Conservation (phyloP, 2,113 vertebrate species). For the Reinhardtius hippoglossoides region DNA sequence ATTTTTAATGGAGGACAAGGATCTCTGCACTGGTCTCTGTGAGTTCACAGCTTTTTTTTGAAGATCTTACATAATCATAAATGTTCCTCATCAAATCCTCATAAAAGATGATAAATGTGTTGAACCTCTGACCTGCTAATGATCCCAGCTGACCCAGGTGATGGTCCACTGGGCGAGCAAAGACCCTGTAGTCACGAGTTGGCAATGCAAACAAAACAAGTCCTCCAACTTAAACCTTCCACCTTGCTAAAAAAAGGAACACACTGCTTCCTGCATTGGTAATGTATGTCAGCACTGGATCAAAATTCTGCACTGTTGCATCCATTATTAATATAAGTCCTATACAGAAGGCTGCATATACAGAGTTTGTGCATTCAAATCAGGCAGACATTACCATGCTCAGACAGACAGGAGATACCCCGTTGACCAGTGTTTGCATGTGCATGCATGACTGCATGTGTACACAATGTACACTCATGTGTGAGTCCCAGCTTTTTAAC, state of each 20-base stretch:
- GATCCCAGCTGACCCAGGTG: background rate
- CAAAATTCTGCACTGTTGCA: background rate
- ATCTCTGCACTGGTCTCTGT: background rate
- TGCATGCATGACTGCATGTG: constrained; percentile 1
- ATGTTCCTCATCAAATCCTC: no score
- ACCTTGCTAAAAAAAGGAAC: background rate
- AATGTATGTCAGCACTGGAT: background rate
- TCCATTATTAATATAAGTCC: background rate
- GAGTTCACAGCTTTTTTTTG: background rate
- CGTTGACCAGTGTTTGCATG: background rate
- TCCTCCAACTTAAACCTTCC: background rate
- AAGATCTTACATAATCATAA: background rate
- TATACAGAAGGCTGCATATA: background rate
- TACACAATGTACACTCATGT: background rate
- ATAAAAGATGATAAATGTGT: no score
- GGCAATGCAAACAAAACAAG: background rate
- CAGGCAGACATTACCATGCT: background rate
- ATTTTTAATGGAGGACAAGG: background rate
- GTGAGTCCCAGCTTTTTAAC: constrained; percentile 30
- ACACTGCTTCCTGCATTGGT: background rate
- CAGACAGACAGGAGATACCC: background rate
- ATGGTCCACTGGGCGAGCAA: no score
- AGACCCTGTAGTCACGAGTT: background rate
- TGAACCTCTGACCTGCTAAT: background rate
- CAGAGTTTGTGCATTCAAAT: background rate